Evolutionary conservation across 2,113 vertebrate species (phyloP), one percentile per base, ranked within the genome.

Genomic region (Corvus hawaiiensis): DNA sequence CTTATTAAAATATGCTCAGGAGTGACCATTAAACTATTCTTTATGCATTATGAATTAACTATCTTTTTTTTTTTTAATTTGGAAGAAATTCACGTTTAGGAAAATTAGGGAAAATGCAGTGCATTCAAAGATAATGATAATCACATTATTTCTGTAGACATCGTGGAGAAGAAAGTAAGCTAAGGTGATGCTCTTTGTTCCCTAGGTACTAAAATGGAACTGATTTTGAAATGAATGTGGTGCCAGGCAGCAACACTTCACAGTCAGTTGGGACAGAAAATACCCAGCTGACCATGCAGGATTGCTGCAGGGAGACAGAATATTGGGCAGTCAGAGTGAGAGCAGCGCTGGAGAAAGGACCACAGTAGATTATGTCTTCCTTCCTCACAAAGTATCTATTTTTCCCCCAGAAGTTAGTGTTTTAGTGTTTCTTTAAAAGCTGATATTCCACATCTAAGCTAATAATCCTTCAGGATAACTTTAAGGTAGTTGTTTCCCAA

Each of bases 1-100:
- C 71, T 83, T 83, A 58, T 84, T 94, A 91, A 93, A 85, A 87
- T 76, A 68, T 39, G 20, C 35, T 95, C 43, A 48, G 82, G n/a
- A 85, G 22, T 82, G 44, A 78, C 27, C 4, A 64, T 87, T 92
- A 52, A 68, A 66, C 46, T 76, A 77, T 73, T 77, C 11, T 87
- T 66, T 58, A 73, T 73, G 37, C 17, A 41, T 69, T 87, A 74
- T 39, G 12, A 82, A 78, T 82, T 79, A 77, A 55, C 9, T 20
- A 11, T 44, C 4, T 19, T 10, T 43, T 54, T 44, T 13, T 5
- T 4, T 19, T 9, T 37, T 54, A 24, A 19, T 69, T 66, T 83
- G 11, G 28, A 76, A 66, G 28, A 92, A 74, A 78, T n/a, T 22
- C 44, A 32, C 30, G 4, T 78, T 89, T 89, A 67, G 33, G 59